phyloP scores from a whole-genome alignment of 2,888 invertebrate genomes.

The Orthonevra nobilis region DNA sequence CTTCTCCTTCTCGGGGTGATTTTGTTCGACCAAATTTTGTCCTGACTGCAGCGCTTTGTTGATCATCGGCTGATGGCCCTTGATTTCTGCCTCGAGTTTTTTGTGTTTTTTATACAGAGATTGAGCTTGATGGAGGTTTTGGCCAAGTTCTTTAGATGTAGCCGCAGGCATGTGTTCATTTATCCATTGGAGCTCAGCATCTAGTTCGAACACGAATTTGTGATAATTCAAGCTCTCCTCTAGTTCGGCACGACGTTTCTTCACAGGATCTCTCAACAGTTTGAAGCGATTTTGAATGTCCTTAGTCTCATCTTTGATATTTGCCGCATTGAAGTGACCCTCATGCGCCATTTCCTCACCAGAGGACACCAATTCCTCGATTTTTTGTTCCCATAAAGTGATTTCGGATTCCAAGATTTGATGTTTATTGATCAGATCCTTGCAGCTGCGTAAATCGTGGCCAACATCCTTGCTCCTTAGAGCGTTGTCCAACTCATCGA shows the following conservation, averaged over 20 bases:
- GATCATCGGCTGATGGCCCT: slow-evolving; percentile 91
- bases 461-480: slow-evolving; percentile 92
- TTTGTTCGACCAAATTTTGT: slow-evolving; percentile 85
- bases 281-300: slow-evolving; percentile 86
- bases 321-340: slow-evolving; percentile 96
- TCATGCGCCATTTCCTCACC: slow-evolving; percentile 95
- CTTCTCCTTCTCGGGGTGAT: slow-evolving; percentile 90
- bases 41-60: slow-evolving; percentile 92
- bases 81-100: slow-evolving; percentile 94
- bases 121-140: slow-evolving; percentile 95
- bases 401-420: slow-evolving; percentile 94
- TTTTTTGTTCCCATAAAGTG: slow-evolving; percentile 89
- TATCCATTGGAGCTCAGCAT: slow-evolving; percentile 97
- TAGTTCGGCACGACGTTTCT: slow-evolving; percentile 86
- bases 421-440: slow-evolving; percentile 93
- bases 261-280: slow-evolving; percentile 87
- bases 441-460: slow-evolving; percentile 93
- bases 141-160: slow-evolving; percentile 87
- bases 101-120: slow-evolving; percentile 95
- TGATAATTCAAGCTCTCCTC: slow-evolving; percentile 91
- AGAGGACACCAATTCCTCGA: slow-evolving; percentile 87
- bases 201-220: slow-evolving; percentile 95
- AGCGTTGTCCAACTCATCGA: slow-evolving; percentile 91
- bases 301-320: slow-evolving; percentile 89
- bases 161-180: slow-evolving; percentile 92